Conservation (phyloP, 1,140 invertebrate genomes). For the Eriocheir sinensis region DNA sequence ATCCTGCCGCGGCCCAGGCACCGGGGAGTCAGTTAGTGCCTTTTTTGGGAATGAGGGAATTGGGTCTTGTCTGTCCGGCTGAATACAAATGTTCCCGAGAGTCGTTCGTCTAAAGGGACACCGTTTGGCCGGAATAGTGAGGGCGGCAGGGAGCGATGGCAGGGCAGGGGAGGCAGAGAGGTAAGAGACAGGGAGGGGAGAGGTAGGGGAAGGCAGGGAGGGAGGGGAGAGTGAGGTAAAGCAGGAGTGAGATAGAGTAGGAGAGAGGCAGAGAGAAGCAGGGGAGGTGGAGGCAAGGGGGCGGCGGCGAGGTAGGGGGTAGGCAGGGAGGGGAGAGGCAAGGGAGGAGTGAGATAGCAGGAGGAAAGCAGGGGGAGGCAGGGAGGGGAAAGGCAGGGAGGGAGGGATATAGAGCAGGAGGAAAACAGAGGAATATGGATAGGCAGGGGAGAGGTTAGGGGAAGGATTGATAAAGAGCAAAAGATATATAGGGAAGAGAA, state of each 20-base stretch:
- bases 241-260: too few relatives aligned
- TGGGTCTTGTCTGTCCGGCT: conserved; percentile 46
- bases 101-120: conserved; percentile 49
- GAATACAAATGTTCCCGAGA: conserved; percentile 37
- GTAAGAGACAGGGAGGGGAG: not conserved
- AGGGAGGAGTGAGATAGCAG: not conserved
- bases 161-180: too few relatives aligned
- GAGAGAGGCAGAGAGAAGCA: not conserved
- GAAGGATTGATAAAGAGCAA: not conserved
- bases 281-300: not conserved
- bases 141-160: not conserved
- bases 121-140: not conserved
- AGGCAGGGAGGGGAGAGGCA: not conserved
- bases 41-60: conserved; percentile 52
- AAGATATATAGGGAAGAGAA: not conserved
- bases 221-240: too few relatives aligned
- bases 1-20: conserved; percentile 35
- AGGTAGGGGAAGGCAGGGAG: not conserved
- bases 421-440: not conserved
- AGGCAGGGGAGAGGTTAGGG: not conserved
- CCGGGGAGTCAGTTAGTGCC: conserved; percentile 31
- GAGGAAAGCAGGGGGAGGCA: not conserved
- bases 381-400: not conserved
- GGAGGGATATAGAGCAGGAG: not conserved
- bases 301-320: not conserved